Evolutionary conservation across 2,797 vertebrate genomes (phyloP).

Genomic region (Macrochelys suwanniensis): DNA sequence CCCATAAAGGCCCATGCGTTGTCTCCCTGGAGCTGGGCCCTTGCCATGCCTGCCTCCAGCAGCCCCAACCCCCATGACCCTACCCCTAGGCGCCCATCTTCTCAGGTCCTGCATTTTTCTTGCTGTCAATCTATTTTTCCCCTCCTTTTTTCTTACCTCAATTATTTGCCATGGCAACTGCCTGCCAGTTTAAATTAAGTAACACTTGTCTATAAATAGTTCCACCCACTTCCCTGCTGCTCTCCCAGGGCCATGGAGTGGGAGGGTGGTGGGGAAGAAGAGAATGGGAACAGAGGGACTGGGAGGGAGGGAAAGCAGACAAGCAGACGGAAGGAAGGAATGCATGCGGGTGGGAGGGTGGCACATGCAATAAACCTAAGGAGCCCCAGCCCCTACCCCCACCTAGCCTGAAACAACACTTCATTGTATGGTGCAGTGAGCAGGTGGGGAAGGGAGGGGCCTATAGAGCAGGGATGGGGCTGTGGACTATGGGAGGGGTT

Average conservation of each 20-base stretch:
- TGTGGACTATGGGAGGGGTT: neutral
- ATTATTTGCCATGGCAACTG: conserved; percentile 83
- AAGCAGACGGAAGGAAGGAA: neutral
- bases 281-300: neutral
- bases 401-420: neutral
- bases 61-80: neutral
- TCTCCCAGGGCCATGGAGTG: conserved; percentile 8
- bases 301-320: neutral
- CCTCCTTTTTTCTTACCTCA: conserved; percentile 60
- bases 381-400: neutral
- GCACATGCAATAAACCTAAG: neutral
- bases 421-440: neutral
- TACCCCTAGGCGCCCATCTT: neutral
- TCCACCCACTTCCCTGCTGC: conserved; percentile 60
- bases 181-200: conserved; percentile 62
- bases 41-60: neutral
- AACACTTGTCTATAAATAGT: conserved; percentile 82
- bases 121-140: conserved; percentile 21
- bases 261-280: neutral
- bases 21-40: neutral
- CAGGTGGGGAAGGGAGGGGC: neutral
- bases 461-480: neutral
- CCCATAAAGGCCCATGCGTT: neutral
- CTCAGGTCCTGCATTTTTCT: conserved; percentile 10
- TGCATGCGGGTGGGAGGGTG: neutral